Evolutionary conservation across 2,888 invertebrate species (phyloP).

Genomic region (Sympetrum striolatum): DNA sequence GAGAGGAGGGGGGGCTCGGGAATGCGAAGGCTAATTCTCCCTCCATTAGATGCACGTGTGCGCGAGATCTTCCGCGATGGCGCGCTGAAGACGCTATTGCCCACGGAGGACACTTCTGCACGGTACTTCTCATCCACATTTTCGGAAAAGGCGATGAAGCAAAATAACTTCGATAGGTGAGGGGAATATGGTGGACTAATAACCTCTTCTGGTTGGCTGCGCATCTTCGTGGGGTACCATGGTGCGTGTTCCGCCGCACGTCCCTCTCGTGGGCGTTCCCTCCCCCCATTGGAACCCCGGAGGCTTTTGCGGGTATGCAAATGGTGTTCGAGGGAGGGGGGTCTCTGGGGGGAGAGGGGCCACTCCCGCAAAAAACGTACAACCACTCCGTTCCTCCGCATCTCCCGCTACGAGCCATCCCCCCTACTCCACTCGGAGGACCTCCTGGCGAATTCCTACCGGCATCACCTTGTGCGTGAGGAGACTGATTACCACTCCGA

Average conservation of each 20-base stretch:
- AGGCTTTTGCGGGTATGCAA: conserved; percentile 28
- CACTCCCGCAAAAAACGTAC: conserved; percentile 16
- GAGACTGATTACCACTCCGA: conserved; percentile 19
- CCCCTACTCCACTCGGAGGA: background rate
- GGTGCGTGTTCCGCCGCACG: background rate
- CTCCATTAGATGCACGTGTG: conserved; percentile 4
- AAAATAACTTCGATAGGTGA: background rate
- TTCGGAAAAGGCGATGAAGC: background rate
- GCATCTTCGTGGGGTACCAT: background rate
- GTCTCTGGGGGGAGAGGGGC: background rate
- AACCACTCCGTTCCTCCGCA: background rate
- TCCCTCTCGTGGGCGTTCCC: background rate
- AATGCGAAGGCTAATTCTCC: conserved; percentile 8
- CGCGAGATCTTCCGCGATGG: background rate
- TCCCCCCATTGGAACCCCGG: background rate
- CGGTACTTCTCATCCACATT: background rate
- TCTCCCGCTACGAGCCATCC: background rate
- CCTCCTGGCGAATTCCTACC: conserved; percentile 35
- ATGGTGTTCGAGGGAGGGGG: background rate
- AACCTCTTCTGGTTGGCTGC: background rate
- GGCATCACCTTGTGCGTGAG: conserved; percentile 12
- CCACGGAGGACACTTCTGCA: no score
- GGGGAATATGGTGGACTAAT: background rate
- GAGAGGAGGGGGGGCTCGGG: background rate
- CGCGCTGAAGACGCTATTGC: background rate